Conservation (phyloP, 2,797 vertebrate species). For the Sylvia borin region DNA sequence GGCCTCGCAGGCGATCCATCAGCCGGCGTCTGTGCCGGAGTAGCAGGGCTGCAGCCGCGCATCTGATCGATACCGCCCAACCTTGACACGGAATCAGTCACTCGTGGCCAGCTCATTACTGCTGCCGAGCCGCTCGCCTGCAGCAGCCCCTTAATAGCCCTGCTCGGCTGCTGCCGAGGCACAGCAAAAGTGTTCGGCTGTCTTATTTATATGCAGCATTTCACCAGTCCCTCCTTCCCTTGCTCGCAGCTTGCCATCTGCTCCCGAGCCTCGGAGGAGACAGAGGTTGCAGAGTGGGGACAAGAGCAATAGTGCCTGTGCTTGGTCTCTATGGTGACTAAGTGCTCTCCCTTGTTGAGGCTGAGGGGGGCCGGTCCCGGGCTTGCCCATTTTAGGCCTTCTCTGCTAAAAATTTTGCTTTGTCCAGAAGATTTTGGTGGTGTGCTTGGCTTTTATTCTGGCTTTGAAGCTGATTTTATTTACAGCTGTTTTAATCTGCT, state of each 20-base stretch:
- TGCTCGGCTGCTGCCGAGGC: slow-evolving; percentile 14
- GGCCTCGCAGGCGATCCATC: background rate
- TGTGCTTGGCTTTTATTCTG: background rate
- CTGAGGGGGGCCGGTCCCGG: background rate
- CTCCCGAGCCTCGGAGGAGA: background rate
- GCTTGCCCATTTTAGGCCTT: background rate
- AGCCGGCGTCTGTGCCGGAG: background rate
- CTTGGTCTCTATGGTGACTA: slow-evolving; percentile 48
- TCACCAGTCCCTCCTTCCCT: slow-evolving; percentile 23
- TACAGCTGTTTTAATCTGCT: background rate
- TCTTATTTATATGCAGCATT: slow-evolving; percentile 59
- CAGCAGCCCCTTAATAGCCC: slow-evolving; percentile 37
- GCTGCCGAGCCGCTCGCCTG: slow-evolving; percentile 49
- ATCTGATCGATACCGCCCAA: slow-evolving; percentile 12
- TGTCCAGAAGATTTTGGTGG: background rate
- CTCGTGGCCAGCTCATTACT: slow-evolving; percentile 48
- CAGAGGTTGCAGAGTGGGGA: background rate
- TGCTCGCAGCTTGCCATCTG: slow-evolving; percentile 46
- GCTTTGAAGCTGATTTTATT: background rate
- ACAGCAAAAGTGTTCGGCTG: slow-evolving; percentile 17
- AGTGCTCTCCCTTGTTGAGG: background rate
- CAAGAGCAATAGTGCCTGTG: background rate
- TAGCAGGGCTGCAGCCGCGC: background rate
- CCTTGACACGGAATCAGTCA: slow-evolving; percentile 41
- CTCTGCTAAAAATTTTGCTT: background rate